Conservation (phyloP, 2,113 vertebrate genomes). For the Orthonyx spaldingii region DNA sequence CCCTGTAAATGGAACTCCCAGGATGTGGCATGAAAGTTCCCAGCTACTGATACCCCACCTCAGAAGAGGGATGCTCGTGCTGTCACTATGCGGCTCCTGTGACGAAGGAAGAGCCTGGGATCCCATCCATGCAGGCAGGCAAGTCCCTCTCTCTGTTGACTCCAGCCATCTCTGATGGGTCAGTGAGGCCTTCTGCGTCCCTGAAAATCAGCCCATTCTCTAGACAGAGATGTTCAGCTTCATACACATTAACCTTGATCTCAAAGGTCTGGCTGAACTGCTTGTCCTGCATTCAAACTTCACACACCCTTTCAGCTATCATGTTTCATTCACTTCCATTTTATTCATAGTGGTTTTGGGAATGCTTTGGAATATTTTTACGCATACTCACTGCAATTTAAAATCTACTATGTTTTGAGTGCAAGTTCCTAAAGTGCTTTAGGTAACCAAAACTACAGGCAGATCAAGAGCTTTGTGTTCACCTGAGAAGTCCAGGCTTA, state of each 20-base stretch:
- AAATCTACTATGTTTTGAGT: background rate
- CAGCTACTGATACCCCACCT: background rate
- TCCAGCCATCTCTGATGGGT: background rate
- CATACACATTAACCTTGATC: background rate
- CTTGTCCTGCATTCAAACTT: background rate
- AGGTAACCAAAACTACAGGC: background rate
- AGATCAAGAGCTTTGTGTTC: background rate
- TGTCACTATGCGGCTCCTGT: background rate
- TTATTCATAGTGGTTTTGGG: background rate
- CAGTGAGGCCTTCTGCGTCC: background rate
- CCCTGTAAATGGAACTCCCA: background rate
- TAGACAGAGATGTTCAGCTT: background rate
- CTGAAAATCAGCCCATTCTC: background rate
- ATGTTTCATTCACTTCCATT: background rate
- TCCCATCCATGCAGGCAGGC: background rate
- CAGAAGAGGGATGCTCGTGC: background rate
- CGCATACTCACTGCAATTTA: background rate
- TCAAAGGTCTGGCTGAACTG: background rate
- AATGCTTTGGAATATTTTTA: background rate
- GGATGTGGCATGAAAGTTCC: background rate
- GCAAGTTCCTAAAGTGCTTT: background rate
- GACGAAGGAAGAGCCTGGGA: background rate
- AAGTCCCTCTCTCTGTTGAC: background rate
- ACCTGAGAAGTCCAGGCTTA: background rate
- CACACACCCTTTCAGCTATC: background rate